Conservation (phyloP, 2,113 vertebrate species). For the Amphiprion ocellaris region DNA sequence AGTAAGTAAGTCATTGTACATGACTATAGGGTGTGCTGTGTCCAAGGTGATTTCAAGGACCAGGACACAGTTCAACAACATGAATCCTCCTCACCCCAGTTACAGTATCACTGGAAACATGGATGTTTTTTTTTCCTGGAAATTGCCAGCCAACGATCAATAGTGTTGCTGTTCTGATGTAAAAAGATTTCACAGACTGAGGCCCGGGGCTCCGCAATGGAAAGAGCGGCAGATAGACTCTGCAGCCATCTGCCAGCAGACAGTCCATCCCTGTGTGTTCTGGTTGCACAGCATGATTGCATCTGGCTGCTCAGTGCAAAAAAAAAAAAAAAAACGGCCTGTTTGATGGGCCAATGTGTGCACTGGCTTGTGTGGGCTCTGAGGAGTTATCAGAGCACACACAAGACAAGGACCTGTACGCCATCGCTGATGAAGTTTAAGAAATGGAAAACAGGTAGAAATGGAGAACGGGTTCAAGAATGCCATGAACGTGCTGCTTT, state of each 20-base stretch:
- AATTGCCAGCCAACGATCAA: constrained; percentile 63
- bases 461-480: background rate
- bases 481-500: background rate
- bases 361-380: background rate
- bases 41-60: constrained; percentile 27
- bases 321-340: constrained; percentile 3
- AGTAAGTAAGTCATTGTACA: background rate
- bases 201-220: constrained; percentile 39
- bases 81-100: background rate
- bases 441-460: background rate
- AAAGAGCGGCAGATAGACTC: constrained; percentile 17
- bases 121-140: constrained; percentile 42
- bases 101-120: constrained; percentile 37
- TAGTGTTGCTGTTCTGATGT: constrained; percentile 56
- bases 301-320: background rate
- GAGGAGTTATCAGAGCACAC: background rate
- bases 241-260: constrained; percentile 54
- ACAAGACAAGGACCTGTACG: background rate
- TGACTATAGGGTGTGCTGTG: constrained; percentile 3
- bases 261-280: constrained; percentile 16
- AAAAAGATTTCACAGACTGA: constrained; percentile 46
- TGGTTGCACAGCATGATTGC: background rate
- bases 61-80: background rate
- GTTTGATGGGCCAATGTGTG: constrained; percentile 5
- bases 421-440: background rate